Conservation (phyloP, 1,140 invertebrate genomes). For the Drosophila kikkawai region DNA sequence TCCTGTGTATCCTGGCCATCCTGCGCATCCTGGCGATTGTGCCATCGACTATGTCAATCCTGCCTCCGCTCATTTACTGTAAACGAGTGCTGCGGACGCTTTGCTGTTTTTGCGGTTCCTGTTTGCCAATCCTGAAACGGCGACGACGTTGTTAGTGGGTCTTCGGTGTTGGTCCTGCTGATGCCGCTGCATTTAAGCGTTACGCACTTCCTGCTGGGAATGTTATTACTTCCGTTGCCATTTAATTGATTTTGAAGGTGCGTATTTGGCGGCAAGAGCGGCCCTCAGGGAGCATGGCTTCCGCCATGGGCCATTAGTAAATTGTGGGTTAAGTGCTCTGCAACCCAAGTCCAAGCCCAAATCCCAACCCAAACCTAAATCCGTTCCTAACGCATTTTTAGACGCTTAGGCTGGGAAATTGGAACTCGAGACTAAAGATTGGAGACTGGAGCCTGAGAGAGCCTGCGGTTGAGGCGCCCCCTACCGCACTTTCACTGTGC, state of each 20-base stretch:
- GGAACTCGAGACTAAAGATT: conserved; percentile 17
- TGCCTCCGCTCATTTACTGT: conserved; percentile 59
- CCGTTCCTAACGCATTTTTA: conserved; percentile 49
- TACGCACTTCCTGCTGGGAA: conserved; percentile 78
- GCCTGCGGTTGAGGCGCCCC: conserved; percentile 47
- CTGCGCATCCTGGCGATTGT: conserved; percentile 53
- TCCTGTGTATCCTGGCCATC: conserved; percentile 54
- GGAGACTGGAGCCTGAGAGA: conserved; percentile 15
- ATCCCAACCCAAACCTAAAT: background rate
- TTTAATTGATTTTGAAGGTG: conserved; percentile 83
- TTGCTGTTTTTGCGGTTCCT: conserved; percentile 72
- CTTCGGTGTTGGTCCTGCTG: conserved; percentile 14
- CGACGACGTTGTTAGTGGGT: conserved; percentile 13
- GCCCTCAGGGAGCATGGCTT: conserved; percentile 23
- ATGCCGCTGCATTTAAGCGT: conserved; percentile 70
- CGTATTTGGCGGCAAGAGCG: conserved; percentile 30
- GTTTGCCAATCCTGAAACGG: conserved; percentile 22
- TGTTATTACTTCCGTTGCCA: conserved; percentile 82
- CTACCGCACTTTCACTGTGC: conserved; percentile 66
- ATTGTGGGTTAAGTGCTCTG: conserved; percentile 80
- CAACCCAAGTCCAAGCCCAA: conserved; percentile 9
- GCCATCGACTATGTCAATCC: conserved; percentile 47
- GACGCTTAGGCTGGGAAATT: conserved; percentile 54
- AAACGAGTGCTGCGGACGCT: conserved; percentile 49
- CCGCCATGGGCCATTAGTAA: conserved; percentile 72